Base-by-base conservation (phyloP, 2,888 invertebrate species). In the Chrysotoxum bicinctum region DNA sequence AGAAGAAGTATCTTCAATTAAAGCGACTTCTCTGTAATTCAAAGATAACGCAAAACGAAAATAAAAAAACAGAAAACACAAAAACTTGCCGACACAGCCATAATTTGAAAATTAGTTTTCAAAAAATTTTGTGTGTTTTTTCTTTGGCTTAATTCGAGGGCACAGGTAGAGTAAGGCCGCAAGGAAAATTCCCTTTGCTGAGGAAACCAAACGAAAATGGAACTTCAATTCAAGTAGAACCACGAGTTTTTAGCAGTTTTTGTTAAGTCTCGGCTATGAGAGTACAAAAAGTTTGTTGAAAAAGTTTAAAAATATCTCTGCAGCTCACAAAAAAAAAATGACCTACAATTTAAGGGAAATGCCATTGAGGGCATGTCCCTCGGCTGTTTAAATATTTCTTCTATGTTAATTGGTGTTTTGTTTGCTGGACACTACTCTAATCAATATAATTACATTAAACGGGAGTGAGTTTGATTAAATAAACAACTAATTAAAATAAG, bases 11-110 rank as follows among this genome's bases (percentile, higher is more conserved):
- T 50, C 69, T 58, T 74, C 78, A 83, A 83, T 83, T 83, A 79
- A 74, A 83, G 78, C 52, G 52, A 56, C 74, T 73, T 78, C 37
- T 72, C 72, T 77, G 68, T 73, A 77, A 72, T 72, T 76, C 77
- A 82, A 56, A 45, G 26, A 56, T 73, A 78, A 69, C 16, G 32
- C 16, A 8, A 30, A 50, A 19, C 43, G 69, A 62, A 72, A 60
- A 23, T 0, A 45, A 14, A 30, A 7, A 30, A 19, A n/a, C n/a
- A n/a, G n/a, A n/a, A 43, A 5, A 21, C 7, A 7, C 23, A 23
- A 66, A 74, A 78, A 56, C 56, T 62, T 60, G 32, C 30, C 45
- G 32, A 64, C 64, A 45, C 3, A 45, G 19, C 45, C 45, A 45
- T 45, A 32, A 45, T 45, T 64, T 19, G 14, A 45, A 64, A 64